Evolutionary conservation across 1,140 invertebrate genomes (phyloP), one percentile per base, ranked within the genome.

Genomic region (Eciton burchellii): DNA sequence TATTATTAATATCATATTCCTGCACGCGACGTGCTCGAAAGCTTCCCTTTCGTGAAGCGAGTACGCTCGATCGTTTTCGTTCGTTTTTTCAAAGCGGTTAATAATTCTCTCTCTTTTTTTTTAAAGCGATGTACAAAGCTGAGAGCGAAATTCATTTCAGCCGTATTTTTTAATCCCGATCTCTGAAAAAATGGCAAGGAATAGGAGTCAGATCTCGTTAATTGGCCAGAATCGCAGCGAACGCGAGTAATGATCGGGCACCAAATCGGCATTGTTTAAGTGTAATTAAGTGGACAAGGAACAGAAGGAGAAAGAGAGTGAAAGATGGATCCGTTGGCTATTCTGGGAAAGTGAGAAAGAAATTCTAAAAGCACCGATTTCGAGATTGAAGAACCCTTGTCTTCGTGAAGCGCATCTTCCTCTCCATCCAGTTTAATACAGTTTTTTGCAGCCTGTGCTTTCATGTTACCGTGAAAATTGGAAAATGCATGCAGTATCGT

Each of bases 1-100:
- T 63, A 63, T 63, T 65, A 65, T 35, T 35, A 35, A 35, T 35
- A 3, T 43, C 19, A 76, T 16, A 14, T 65, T 21, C 9, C 19
- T 65, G 57, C 57, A 41, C 1, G 49, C 35, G 24, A 49, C n/a
- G 12, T 2, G 26, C 4, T 19, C 41, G 19, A 16, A 19, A 62
- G 12, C 26, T 49, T 19, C 21, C 52, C 16, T 63, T 35, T 35
- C 35, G 35, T 35, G 35, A 35, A 35, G 6, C 35, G 6, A 35
- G 6, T 35, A 35, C 6, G 35, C 6, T 24, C n/a, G 16, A 6
- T 35, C 35, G 35, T 35, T 35, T 35, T 35, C 35, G 35, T 35
- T 35, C 35, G 35, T 35, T 2, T 35, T 35, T 35, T 35, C 35
- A 6, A 35, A 35, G 35, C 6, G 35, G n/a, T n/a, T n/a, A n/a